Evolutionary conservation across 2,888 invertebrate genomes (phyloP), one percentile per base, ranked within the genome.

Genomic region (Gastrophysa polygoni): DNA sequence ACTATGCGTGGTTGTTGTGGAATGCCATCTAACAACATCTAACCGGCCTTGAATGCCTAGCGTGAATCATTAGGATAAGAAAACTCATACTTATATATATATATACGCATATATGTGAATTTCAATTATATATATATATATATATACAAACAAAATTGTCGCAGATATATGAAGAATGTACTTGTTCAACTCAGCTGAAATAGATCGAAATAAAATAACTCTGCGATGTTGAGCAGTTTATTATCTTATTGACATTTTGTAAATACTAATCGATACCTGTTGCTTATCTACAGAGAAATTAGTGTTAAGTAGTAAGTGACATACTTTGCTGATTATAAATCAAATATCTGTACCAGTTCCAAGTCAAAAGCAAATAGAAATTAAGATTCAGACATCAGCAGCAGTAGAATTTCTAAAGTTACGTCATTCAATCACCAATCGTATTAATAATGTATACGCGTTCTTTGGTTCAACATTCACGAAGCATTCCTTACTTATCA

Each of bases 1-100:
- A 24, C 24, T 3, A 24, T 7, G 3, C 24, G 24, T 14, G 38
- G 38, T 38, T 38, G 38, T 38, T 38, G 14, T 38, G 63, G 63
- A 58, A 59, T 63, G 62, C 62, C 62, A 58, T 43, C 54, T 43
- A 54, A 54, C n/a, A n/a, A n/a, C 54, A 54, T 60, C 64, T 58
- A 61, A 64, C 64, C 64, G 64, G 50, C 64, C 64, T 64, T 64
- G 64, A 60, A 64, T 64, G 60, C 64, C 34, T 59, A 54, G 46
- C 52, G 57, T 64, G 64, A 64, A 64, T 64, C 64, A 64, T 58
- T 57, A 5, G 24, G 7, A 24, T 24, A 24, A 24, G 24, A 24
- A 24, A 24, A 24, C 24, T n/a, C n/a, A n/a, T n/a, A n/a, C n/a
- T 11, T 32, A 32, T 11, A 2, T 10, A 11, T 32, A 32, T 11